Conservation (phyloP, 2,888 invertebrate species). For the Lithophane semibrunnea region DNA sequence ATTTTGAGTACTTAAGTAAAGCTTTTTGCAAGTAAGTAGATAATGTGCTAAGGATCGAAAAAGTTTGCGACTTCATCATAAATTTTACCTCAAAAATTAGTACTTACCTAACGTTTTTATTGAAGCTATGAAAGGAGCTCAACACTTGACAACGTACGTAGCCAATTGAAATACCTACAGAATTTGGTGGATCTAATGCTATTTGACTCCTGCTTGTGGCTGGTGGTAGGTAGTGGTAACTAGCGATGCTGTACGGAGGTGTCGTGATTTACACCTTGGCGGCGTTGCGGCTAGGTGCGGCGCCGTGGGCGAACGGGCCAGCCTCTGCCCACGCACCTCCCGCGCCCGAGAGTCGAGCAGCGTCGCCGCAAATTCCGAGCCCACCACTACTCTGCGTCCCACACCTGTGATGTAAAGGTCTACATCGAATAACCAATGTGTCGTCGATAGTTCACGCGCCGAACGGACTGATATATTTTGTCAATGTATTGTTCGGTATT, state of each 20-base stretch:
- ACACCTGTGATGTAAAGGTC: slow-evolving; percentile 71
- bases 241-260: slow-evolving; percentile 67
- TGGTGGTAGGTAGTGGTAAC: slow-evolving; percentile 60
- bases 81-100: not conserved
- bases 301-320: slow-evolving; percentile 85
- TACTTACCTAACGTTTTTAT: not conserved
- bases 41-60: not conserved
- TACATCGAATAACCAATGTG: slow-evolving; percentile 43
- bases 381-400: slow-evolving; percentile 74
- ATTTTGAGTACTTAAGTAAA: not conserved
- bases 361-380: slow-evolving; percentile 85
- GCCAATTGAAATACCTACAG: slow-evolving; percentile 10
- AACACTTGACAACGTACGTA: not conserved
- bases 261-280: slow-evolving; percentile 80
- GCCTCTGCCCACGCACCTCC: slow-evolving; percentile 78
- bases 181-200: slow-evolving; percentile 23
- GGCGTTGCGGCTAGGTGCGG: slow-evolving; percentile 86
- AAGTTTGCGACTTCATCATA: not conserved
- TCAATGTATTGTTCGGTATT: not conserved
- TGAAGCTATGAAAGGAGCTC: not conserved
- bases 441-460: slow-evolving; percentile 28
- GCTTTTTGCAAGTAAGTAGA: not conserved
- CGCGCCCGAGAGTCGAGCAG: slow-evolving; percentile 74
- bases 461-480: not conserved
- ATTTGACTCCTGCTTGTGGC: slow-evolving; percentile 36